A percentile compares a stretch with the other conserved stretches of the same genome.
These are phyloP conservation scores for Sitophilus oryzae DNA, from an alignment of 1,140 invertebrate species.

Conservation along the genomic window DNA sequence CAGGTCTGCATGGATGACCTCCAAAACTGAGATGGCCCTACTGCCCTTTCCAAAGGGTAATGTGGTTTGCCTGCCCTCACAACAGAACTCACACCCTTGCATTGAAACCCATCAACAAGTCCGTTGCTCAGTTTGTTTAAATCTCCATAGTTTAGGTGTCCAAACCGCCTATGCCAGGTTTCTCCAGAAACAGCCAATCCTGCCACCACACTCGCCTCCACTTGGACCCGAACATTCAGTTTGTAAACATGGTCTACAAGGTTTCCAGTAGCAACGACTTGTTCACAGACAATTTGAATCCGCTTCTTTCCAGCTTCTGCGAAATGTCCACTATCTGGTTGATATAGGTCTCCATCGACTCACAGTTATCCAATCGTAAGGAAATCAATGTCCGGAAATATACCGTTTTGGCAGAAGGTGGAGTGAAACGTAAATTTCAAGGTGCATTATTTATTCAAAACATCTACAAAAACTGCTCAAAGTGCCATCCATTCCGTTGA, in stretches of 20 bases:
- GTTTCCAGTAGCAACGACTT: slow-evolving; percentile 14
- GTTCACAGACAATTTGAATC: too few species aligned
- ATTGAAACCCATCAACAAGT: slow-evolving; percentile 18
- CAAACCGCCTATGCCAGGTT: slow-evolving; percentile 21
- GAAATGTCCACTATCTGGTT: too few species aligned
- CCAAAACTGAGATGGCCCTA: slow-evolving; percentile 20
- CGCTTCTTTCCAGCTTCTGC: too few species aligned
- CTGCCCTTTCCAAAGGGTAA: slow-evolving; percentile 20
- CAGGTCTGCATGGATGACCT: slow-evolving; percentile 38
- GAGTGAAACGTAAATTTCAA: too few species aligned
- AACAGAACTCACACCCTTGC: slow-evolving; percentile 24
- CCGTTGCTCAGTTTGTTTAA: slow-evolving; percentile 23
- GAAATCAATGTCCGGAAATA: too few species aligned
- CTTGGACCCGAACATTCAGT: slow-evolving; percentile 21
- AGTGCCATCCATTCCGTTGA: too few species aligned
- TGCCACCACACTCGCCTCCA: slow-evolving; percentile 22
- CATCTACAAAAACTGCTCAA: too few species aligned
- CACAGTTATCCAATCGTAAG: too few species aligned
- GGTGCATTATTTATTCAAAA: too few species aligned
- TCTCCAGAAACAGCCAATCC: slow-evolving; percentile 14
- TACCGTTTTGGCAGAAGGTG: too few species aligned
- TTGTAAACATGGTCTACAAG: slow-evolving; percentile 29
- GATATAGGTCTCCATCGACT: too few species aligned
- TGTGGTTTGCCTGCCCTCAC: slow-evolving; percentile 28
- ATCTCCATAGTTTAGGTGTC: slow-evolving; percentile 32